Evolutionary conservation across 2,888 invertebrate genomes (phyloP), one percentile per base, ranked within the genome.

Genomic region (Petrolisthes cinctipes): DNA sequence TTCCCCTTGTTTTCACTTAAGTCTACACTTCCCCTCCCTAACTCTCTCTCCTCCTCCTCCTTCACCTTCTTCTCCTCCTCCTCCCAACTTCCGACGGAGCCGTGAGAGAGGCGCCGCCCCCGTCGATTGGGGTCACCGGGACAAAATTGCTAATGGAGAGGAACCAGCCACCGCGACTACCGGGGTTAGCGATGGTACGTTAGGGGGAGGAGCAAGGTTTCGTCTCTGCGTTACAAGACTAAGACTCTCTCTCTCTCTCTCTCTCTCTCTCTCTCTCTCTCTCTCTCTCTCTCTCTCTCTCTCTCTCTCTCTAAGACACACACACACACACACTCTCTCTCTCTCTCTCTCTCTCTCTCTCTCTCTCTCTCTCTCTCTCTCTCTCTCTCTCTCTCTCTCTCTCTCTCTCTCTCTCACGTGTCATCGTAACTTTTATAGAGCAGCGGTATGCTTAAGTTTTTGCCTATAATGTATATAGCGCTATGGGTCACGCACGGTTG

Each of bases 81-180:
- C 85, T 79, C 20, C 66, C 68, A 68, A 80, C 80, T 80, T 80
- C 85, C 85, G 66, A 85, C 56, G 51, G 37, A 80, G 80, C 71
- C 85, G 85, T 85, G 85, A 78, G 85, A 85, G 85, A 80, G 73
- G 11, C 23, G 53, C 81, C 82, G 23, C 66, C 82, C 66, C 82
- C 82, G 6, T 5, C 68, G 20, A 66, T 82, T 82, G 61, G 68
- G 53, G 37, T 53, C 83, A 73, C 56, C n/a, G 73, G 83, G 83
- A 83, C 56, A 56, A 71, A 71, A 83, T 83, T 83, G 83, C 54
- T 83, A 83, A 83, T 83, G 80, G 80, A 80, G 80, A n/a, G 57
- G 20, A 80, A 61, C 57, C 61, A 73, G 11, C 54, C 73, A 79
- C 73, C 83, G 73, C n/a, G 61, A 68, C 23, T 23, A 5, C 53